Evolutionary conservation across 2,888 invertebrate genomes (phyloP).

Genomic region (Thecophora atra): DNA sequence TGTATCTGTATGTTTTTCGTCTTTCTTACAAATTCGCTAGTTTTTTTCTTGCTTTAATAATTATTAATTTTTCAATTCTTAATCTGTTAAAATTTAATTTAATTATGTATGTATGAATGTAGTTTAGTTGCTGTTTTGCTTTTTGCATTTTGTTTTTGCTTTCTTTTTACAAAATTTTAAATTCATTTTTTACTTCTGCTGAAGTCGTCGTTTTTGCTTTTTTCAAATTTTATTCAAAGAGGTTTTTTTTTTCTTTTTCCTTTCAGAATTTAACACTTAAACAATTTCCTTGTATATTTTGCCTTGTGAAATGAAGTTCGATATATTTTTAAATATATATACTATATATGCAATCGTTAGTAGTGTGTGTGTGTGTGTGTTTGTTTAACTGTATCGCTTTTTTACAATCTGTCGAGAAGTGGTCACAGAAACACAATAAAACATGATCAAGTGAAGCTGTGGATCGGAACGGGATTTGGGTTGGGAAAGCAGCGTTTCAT

Average conservation of each 20-base stretch:
- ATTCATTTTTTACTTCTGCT: conserved; percentile 29
- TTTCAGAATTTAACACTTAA: conserved; percentile 23
- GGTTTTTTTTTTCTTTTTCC: background rate
- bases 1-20: conserved; percentile 18
- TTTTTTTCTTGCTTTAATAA: background rate
- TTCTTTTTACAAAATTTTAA: conserved; percentile 34
- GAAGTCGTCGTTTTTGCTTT: background rate
- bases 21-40: conserved; percentile 32
- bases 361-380: background rate
- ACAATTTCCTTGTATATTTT: conserved; percentile 1
- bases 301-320: too few species aligned
- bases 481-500: background rate
- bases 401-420: too few species aligned
- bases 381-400: background rate
- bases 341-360: conserved; percentile 15
- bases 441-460: too few species aligned
- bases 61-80: background rate
- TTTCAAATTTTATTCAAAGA: too few species aligned
- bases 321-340: background rate
- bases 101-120: background rate
- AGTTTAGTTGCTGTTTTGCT: conserved; percentile 14
- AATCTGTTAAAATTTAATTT: conserved; percentile 1
- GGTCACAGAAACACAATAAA: too few species aligned
- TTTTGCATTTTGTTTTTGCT: conserved; percentile 11
- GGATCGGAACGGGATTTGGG: too few species aligned